Conservation (phyloP, 2,888 invertebrate genomes). For the Ophion ellenae region DNA sequence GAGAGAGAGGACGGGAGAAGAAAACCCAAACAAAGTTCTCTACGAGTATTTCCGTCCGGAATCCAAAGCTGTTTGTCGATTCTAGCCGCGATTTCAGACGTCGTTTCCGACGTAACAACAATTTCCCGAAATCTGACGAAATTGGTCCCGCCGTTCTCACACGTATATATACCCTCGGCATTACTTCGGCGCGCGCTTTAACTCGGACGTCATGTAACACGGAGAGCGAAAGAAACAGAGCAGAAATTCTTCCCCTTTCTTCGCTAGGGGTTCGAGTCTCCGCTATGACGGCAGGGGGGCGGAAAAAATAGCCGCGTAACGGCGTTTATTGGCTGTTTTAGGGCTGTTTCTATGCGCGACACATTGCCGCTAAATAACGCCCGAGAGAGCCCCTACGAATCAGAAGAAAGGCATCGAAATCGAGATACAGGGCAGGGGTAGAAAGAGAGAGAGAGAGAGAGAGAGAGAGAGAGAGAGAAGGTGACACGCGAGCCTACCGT, state of each 20-base stretch:
- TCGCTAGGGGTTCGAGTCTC: constrained; percentile 14
- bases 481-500: not conserved
- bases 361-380: constrained; percentile 84
- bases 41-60: constrained; percentile 31
- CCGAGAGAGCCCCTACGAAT: constrained; percentile 63
- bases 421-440: constrained; percentile 1
- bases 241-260: constrained; percentile 26
- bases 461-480: constrained; percentile 6
- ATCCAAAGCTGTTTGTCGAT: constrained; percentile 77
- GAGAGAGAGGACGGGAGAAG: not conserved
- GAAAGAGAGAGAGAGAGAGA: not conserved
- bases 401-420: constrained; percentile 13
- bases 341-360: constrained; percentile 84
- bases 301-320: constrained; percentile 76
- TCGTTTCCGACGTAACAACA: constrained; percentile 82
- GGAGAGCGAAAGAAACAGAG: constrained; percentile 1
- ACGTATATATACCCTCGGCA: constrained; percentile 66
- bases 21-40: constrained; percentile 20
- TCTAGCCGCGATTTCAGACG: constrained; percentile 77
- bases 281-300: constrained; percentile 49
- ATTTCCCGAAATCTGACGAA: constrained; percentile 84
- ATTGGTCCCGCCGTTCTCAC: constrained; percentile 77
- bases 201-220: constrained; percentile 1
- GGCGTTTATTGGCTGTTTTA: constrained; percentile 84
- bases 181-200: constrained; percentile 19